Evolutionary conservation across 2,888 invertebrate genomes (phyloP).

Genomic region (Rotaria socialis): DNA sequence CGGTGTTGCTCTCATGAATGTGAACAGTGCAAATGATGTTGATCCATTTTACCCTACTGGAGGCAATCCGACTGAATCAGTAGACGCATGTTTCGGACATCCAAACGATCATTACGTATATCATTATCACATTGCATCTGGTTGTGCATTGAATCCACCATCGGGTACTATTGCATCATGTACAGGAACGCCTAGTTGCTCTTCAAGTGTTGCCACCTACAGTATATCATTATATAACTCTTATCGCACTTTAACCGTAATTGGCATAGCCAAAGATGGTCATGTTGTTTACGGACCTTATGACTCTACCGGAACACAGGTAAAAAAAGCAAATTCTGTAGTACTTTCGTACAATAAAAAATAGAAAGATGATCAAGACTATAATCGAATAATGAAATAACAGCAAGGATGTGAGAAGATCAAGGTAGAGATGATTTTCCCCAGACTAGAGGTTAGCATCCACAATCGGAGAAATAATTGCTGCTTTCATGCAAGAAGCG

Average conservation of each 20-base stretch:
- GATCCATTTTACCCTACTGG: neutral
- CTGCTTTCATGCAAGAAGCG: no score
- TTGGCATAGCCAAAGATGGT: constrained; percentile 1
- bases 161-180: neutral
- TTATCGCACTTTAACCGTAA: neutral
- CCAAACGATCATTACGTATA: neutral
- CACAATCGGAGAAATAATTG: no score
- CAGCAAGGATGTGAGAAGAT: no score
- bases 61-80: neutral
- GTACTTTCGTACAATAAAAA: no score
- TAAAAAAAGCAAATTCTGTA: neutral
- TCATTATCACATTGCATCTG: neutral
- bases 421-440: no score
- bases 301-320: neutral
- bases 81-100: neutral
- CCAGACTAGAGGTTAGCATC: no score
- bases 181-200: neutral
- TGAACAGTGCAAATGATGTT: neutral
- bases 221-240: neutral
- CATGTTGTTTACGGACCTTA: neutral
- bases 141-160: neutral
- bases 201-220: neutral
- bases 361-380: no score
- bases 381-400: no score
- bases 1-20: neutral